Evolutionary conservation across 2,113 vertebrate species (phyloP), one percentile per base, ranked within the genome.

Genomic region (Plestiodon gilberti): DNA sequence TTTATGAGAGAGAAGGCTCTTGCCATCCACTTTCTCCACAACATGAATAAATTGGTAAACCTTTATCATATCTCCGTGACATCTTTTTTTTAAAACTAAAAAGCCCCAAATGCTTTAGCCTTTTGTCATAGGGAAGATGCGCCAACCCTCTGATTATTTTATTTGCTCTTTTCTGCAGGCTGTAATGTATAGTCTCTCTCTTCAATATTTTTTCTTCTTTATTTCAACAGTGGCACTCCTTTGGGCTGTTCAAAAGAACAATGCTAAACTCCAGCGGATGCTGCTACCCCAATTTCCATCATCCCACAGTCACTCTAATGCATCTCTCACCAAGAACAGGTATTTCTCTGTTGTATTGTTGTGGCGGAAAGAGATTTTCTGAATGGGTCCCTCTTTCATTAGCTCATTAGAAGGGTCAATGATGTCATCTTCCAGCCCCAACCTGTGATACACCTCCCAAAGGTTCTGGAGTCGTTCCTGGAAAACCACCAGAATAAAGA

Each of bases 321-420:
- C 80, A 35, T 52, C 77, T 70, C 93, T 87, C 92, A 97, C 97
- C 96, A 97, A 87, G 92, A 97, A 96, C 76, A 97, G 93, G 90
- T 97, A 96, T 67, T 96, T 96, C 88, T 97, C 97, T 82, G 94
- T 91, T 0, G 96, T 95, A 86, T 83, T 95, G 2, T 87, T 96
- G 87, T 89, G 95, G 52, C 96, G 96, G 83, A 93, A 95, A 23
- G 97, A 97, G 92, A 97, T 92, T 91, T 97, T 97, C 35, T 95
- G 94, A 65, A 97, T 90, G 0, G 97, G 96, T 0, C 97, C 97
- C 87, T 97, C 96, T 0, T 96, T 95, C 84, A 97, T 94, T 62
- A 97, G 91, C 69, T 96, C 89, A 0, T 97, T 97, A 87, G 96
- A 97, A 38, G 97, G 97, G 85, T 97, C 96, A 15, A 97, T 95